These are phyloP conservation scores for Micrasema minimum DNA, from an alignment of 1,140 invertebrate genomes.

Conservation along the genomic window DNA sequence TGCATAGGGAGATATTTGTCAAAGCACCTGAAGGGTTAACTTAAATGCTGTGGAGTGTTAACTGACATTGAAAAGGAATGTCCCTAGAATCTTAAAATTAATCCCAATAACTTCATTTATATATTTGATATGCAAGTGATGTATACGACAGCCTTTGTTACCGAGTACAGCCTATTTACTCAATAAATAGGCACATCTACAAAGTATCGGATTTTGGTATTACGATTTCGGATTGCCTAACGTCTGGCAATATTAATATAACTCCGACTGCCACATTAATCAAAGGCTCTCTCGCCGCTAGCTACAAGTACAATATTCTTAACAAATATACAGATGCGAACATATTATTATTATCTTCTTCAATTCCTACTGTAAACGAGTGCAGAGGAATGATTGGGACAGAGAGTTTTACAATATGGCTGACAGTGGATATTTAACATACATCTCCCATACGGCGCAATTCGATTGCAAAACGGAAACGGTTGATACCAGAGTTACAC, in stretches of 20 bases:
- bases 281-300: conserved; percentile 13
- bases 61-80: conserved; percentile 26
- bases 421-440: too few species aligned
- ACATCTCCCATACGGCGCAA: too few species aligned
- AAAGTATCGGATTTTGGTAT: conserved; percentile 30
- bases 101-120: conserved; percentile 22
- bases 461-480: too few species aligned
- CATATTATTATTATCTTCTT: too few species aligned
- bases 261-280: conserved; percentile 26
- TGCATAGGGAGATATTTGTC: not conserved
- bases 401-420: too few species aligned
- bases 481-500: too few species aligned
- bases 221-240: too few species aligned
- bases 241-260: conserved; percentile 30
- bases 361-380: too few species aligned
- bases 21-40: not conserved
- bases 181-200: conserved; percentile 1
- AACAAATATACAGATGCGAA: too few species aligned
- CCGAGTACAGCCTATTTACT: conserved; percentile 16
- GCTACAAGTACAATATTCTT: not conserved
- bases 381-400: too few species aligned
- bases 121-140: conserved; percentile 17
- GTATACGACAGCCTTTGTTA: conserved; percentile 26
- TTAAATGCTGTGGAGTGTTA: conserved; percentile 1
- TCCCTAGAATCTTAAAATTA: conserved; percentile 17